Percentiles rank a stretch among this genome's conserved stretches.
These are phyloP conservation scores for Macaca fascicularis DNA, from an alignment of 2,113 vertebrate species.

Conservation along the genomic window T2T-MFA8v1.1 NC_088380.1:168461001-168461500, in stretches of 20 bases:
- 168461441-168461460: not conserved
- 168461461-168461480: not conserved
- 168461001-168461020: conserved; percentile 77
- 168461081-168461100: conserved; percentile 47
- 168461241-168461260: not conserved
- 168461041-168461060: conserved; percentile 77
- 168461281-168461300: not conserved
- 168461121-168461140: not conserved
- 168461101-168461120: conserved; percentile 55
- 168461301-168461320: fast-evolving
- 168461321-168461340: not conserved
- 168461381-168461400: not conserved
- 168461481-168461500: not conserved
- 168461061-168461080: conserved; percentile 51
- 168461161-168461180: conserved; percentile 34
- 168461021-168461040: conserved; percentile 85
- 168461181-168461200: not conserved
- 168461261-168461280: not conserved
- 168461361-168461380: too few species aligned
- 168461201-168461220: not conserved
- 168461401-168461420: not conserved
- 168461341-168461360: not conserved
- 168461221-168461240: not conserved
- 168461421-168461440: not conserved
- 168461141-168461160: conserved; percentile 55